Percentiles rank a stretch among this genome's conserved stretches.
Conservation (phyloP, 1,140 invertebrate species). For the Zaprionus inermis region DNA sequence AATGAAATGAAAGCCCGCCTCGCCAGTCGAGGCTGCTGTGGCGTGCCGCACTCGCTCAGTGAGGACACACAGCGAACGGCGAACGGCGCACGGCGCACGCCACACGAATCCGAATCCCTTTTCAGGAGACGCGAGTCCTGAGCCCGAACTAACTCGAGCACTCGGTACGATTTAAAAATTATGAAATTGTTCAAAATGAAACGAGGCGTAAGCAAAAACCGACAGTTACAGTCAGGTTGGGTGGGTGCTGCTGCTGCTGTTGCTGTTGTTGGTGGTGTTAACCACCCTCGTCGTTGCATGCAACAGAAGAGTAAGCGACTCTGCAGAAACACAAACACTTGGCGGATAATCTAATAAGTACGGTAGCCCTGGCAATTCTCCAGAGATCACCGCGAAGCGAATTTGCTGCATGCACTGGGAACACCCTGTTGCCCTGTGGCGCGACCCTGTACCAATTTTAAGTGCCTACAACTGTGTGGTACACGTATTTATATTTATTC, state of each 20-base stretch:
- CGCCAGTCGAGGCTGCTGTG: constrained; percentile 23
- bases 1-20: constrained; percentile 74
- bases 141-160: constrained; percentile 37
- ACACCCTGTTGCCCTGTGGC: not conserved
- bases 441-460: too few relatives aligned
- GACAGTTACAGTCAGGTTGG: constrained; percentile 34
- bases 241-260: constrained; percentile 45
- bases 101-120: constrained; percentile 43
- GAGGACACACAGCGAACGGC: constrained; percentile 3
- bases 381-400: not conserved
- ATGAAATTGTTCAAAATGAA: constrained; percentile 76
- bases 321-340: constrained; percentile 11
- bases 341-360: not conserved
- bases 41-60: constrained; percentile 24
- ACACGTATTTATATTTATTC: too few relatives aligned
- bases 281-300: constrained; percentile 35
- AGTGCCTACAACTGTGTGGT: too few relatives aligned
- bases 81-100: constrained; percentile 32
- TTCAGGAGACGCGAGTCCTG: constrained; percentile 46
- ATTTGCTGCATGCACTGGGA: not conserved
- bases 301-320: not conserved
- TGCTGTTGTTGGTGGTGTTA: constrained; percentile 54
- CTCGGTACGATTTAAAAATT: constrained; percentile 80
- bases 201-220: constrained; percentile 58
- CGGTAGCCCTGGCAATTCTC: not conserved